Percentiles rank a stretch among this genome's conserved stretches.
Conservation (phyloP, 2,888 invertebrate species). For the Rhabditophanes sp. region DNA sequence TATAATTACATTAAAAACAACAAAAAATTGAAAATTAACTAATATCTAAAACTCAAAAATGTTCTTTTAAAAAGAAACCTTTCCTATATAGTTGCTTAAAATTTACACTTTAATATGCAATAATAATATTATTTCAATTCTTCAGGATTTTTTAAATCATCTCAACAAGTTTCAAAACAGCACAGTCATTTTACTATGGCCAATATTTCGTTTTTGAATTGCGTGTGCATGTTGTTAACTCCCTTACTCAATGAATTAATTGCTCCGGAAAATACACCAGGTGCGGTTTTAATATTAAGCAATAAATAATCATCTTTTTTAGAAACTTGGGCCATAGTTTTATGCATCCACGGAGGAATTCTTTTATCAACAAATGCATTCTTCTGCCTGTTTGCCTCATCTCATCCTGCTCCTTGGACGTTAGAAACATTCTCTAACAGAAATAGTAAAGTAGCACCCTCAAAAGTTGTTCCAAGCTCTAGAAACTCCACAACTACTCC, state of each 20-base stretch:
- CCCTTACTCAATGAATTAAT: slow-evolving; percentile 27
- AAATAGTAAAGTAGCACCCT: slow-evolving; percentile 4
- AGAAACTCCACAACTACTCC: too few relatives aligned
- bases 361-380: slow-evolving; percentile 27
- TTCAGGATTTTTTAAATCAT: slow-evolving; percentile 35
- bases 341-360: slow-evolving; percentile 31
- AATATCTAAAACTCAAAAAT: too few relatives aligned
- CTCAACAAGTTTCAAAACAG: slow-evolving; percentile 32
- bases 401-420: slow-evolving; percentile 37
- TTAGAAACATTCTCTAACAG: slow-evolving; percentile 9
- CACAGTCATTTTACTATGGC: slow-evolving; percentile 40
- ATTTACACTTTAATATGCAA: not conserved
- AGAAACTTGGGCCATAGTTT: slow-evolving; percentile 27
- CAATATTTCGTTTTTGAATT: slow-evolving; percentile 35
- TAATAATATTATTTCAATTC: not conserved
- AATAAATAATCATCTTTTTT: slow-evolving; percentile 2
- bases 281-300: slow-evolving; percentile 3
- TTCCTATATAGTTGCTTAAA: too few relatives aligned
- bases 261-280: slow-evolving; percentile 20
- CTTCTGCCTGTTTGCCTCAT: slow-evolving; percentile 33
- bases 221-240: slow-evolving; percentile 37
- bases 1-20: too few relatives aligned
- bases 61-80: too few relatives aligned
- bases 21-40: too few relatives aligned
- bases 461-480: too few relatives aligned